Evolutionary conservation across 2,888 invertebrate species (phyloP).

Genomic region (Ecdyonurus torrentis): DNA sequence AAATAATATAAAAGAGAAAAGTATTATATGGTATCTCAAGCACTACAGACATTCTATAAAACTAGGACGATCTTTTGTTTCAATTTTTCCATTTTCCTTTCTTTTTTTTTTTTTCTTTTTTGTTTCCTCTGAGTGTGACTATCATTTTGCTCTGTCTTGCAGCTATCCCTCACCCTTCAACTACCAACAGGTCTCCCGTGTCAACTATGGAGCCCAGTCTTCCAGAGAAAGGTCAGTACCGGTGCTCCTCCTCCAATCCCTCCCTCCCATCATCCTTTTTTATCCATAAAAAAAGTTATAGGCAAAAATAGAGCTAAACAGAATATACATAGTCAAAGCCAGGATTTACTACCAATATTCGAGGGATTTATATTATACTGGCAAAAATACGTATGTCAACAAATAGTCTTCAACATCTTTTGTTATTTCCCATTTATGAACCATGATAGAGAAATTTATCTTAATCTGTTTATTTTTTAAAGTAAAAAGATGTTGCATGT

Average conservation of each 20-base stretch:
- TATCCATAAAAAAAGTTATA: neutral
- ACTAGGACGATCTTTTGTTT: too few relatives aligned
- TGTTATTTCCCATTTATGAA: too few relatives aligned
- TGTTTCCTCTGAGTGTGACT: neutral
- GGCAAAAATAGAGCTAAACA: neutral
- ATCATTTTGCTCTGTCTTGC: too few relatives aligned
- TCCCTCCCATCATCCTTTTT: neutral
- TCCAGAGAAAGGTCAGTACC: slow-evolving; percentile 2
- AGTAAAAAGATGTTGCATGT: too few relatives aligned
- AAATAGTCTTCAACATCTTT: too few relatives aligned
- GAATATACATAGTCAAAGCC: too few relatives aligned
- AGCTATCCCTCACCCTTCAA: slow-evolving; percentile 9
- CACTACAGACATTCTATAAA: too few relatives aligned
- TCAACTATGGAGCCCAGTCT: slow-evolving; percentile 7
- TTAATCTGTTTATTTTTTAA: too few relatives aligned
- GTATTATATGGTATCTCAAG: too few relatives aligned
- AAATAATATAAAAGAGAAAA: too few relatives aligned
- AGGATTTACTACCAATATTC: neutral
- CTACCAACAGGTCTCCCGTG: slow-evolving; percentile 7
- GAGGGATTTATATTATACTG: neutral
- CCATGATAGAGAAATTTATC: too few relatives aligned
- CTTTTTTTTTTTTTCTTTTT: neutral
- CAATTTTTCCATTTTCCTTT: neutral
- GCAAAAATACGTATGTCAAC: too few relatives aligned
- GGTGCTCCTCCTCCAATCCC: neutral